Base-by-base conservation (phyloP, 1,140 invertebrate genomes). In the Microplitis mediator region DNA sequence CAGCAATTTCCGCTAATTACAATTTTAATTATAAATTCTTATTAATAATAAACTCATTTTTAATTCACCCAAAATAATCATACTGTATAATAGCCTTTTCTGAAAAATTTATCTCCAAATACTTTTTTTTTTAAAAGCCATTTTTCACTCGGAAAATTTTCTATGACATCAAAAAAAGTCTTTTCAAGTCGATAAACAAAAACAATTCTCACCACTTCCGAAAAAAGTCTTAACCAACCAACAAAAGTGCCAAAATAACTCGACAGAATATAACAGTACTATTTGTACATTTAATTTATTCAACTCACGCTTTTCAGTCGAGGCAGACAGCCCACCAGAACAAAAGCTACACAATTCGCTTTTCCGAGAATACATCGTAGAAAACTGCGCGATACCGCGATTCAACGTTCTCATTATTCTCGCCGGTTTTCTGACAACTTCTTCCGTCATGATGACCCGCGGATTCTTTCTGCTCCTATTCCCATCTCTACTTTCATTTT, bases 261-360 rank as follows among this genome's bases (percentile, higher is more conserved):
- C 51, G 52, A 63, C 63, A 13, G 23, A 13, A 36, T 39, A 72
- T 34, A 72, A 72, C 56, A 39, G 61, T n/a, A 39, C 36, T 54
- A 65, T 72, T 71, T 69, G 50, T 11, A 16, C 69, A 11, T 69
- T 69, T 73, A 69, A 69, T 73, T 69, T 63, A 69, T 69, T 69
- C 66, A 9, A 39, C 61, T 73, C 65, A 69, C 61, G 66, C 13
- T 69, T 45, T 64, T 64, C 54, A 50, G 60, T 13, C 39, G 31
- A 11, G 39, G 45, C 13, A 16, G 51, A 16, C 11, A 23, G 23
- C 16, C 23, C 23, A 23, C 23, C 23, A 58, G 70, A 72, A 66
- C 70, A 72, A 66, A 66, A 64, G 69, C 5, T 11, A 2, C 39
- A 11, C 4, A 45, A 45, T 45, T 45, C 39, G 39, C 39, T 45